phyloP scores from a whole-genome alignment of 2,113 vertebrate genomes.

The Theristicus caerulescens region DNA sequence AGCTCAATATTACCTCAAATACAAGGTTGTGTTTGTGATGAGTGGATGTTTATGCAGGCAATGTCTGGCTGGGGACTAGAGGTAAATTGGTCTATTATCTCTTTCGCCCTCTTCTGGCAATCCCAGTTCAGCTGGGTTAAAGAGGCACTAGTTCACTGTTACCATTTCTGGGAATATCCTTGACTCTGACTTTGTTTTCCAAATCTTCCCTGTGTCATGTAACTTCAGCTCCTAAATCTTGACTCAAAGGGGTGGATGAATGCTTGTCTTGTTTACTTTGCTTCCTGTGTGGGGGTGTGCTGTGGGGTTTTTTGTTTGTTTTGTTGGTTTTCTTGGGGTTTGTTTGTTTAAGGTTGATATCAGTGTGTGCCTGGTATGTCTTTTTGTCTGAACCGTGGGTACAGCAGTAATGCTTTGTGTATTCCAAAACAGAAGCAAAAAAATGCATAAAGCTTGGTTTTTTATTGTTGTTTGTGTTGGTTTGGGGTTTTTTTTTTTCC shows the following conservation, averaged over 20 bases:
- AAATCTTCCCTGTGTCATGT: not conserved
- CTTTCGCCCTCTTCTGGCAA: slow-evolving; percentile 29
- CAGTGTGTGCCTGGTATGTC: not conserved
- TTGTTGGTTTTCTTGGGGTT: not conserved
- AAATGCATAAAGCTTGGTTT: not conserved
- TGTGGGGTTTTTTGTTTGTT: not conserved
- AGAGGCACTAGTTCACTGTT: not conserved
- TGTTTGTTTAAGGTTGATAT: not conserved
- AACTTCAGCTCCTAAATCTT: not conserved
- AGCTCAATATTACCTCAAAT: not conserved
- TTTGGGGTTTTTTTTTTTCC: not conserved
- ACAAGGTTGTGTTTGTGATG: not conserved
- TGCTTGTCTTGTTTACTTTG: not conserved
- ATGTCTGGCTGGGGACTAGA: not conserved
- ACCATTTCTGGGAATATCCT: not conserved
- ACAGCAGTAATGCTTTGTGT: not conserved
- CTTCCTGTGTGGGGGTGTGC: not conserved
- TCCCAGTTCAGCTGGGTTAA: rapidly evolving
- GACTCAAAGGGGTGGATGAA: not conserved
- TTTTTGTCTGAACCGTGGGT: not conserved
- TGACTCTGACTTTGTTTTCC: not conserved
- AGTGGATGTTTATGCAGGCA: not conserved
- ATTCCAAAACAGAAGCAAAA: not conserved
- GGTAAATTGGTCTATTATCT: not conserved
- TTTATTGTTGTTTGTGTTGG: not conserved